Evolutionary conservation across 1,140 invertebrate genomes (phyloP).

Genomic region (Lepidostoma basale): DNA sequence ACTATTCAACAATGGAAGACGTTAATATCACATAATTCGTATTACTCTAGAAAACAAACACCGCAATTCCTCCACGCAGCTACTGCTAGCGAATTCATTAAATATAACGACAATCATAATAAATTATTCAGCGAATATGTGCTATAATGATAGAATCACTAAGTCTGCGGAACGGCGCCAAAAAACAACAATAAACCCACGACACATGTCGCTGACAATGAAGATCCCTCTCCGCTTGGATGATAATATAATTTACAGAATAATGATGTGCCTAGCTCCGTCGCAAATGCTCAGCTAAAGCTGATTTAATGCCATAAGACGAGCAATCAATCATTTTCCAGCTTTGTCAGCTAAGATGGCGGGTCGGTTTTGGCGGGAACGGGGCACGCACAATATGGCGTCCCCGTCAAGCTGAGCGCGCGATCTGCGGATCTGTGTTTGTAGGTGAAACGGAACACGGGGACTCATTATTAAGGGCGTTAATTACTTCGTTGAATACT

Average conservation of each 20-base stretch:
- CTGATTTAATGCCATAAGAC: constrained; percentile 28
- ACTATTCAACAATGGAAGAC: too few species aligned
- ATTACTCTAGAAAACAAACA: too few species aligned
- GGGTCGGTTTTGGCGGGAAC: background rate
- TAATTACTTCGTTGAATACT: background rate
- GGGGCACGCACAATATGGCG: constrained; percentile 8
- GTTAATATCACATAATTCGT: too few species aligned
- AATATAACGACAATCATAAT: too few species aligned
- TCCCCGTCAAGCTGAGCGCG: background rate
- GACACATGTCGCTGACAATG: constrained; percentile 24
- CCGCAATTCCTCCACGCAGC: too few species aligned
- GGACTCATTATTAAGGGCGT: background rate
- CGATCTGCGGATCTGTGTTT: background rate
- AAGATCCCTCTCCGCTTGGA: constrained; percentile 4
- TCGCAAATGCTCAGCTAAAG: background rate
- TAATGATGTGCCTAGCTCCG: constrained; percentile 13
- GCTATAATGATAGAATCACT: too few species aligned
- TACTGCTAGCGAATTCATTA: too few species aligned
- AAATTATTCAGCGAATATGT: too few species aligned
- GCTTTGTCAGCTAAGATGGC: constrained; percentile 29
- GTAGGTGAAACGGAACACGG: constrained; percentile 7
- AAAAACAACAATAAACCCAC: constrained; percentile 14
- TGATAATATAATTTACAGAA: constrained; percentile 25
- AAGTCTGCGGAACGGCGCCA: background rate
- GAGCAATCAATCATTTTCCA: constrained; percentile 30